Evolutionary conservation across 2,888 invertebrate genomes (phyloP), one percentile per base, ranked within the genome.

Genomic region (Synergus umbraculus): DNA sequence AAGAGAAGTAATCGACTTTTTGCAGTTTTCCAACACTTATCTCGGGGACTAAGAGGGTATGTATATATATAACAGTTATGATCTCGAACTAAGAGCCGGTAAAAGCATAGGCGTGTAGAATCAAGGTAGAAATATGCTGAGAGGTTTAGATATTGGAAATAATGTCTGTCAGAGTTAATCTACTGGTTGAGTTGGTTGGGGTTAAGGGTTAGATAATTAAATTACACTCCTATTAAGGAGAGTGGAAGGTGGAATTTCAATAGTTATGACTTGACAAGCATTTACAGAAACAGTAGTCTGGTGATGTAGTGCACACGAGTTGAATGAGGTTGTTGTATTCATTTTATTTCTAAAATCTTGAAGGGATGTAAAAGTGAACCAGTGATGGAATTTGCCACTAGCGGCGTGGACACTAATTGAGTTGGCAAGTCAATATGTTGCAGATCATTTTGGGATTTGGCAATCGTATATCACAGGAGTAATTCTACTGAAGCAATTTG

Each of bases 101-200:
- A 64, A 64, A 64, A 64, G 64, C 64, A 64, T 64, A 64, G 64
- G 37, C 64, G 37, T 64, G 64, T 64, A 64, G 41, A 64, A 64
- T 37, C 37, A 64, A 64, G 64, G 64, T 64, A 37, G 64, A 64
- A 64, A 37, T 64, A 37, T 64, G 64, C 13, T 13, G 5, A 64
- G 64, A 37, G 29, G 44, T 43, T 13, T 43, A 7, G 22, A 22
- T 43, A 29, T 10, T 18, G 22, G 13, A 44, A 29, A 44, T n/a
- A 66, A 66, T 66, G 8, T 44, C 29, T 29, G 29, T 29, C 44
- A 44, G 66, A 44, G 44, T 44, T 43, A 44, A 66, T 66, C 44
- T 66, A 66, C 43, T 66, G 41, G 66, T 41, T 18, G n/a, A 12
- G 43, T 18, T 12, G 7, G n/a, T 41, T 43, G 13, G 37, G 29